A percentile compares a stretch with the other conserved stretches of the same genome.
Conservation (phyloP, 1,140 invertebrate genomes). For the Venturia canescens region DNA sequence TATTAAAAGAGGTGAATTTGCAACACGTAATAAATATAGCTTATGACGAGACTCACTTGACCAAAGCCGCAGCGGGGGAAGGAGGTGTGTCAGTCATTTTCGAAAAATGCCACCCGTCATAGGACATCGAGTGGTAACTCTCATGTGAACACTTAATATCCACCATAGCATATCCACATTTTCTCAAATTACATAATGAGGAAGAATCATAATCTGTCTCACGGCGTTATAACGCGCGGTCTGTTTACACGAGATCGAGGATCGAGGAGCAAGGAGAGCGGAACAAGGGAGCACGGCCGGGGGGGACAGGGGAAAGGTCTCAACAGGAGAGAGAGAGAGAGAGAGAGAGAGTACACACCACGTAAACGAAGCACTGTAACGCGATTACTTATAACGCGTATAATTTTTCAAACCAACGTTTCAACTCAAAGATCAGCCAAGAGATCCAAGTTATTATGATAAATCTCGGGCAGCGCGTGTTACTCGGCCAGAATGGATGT, state of each 20-base stretch:
- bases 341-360: neutral
- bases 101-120: slow-evolving; percentile 60
- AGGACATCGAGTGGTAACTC: slow-evolving; percentile 52
- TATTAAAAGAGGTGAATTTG: slow-evolving; percentile 5
- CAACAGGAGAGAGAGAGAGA: slow-evolving; percentile 24
- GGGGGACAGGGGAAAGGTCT: neutral
- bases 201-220: slow-evolving; percentile 57
- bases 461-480: neutral
- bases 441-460: neutral
- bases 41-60: slow-evolving; percentile 60
- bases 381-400: slow-evolving; percentile 23
- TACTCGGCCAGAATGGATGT: neutral
- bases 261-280: neutral
- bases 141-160: slow-evolving; percentile 63
- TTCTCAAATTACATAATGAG: slow-evolving; percentile 62
- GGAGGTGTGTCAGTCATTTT: slow-evolving; percentile 69
- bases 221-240: slow-evolving; percentile 46
- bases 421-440: neutral
- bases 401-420: slow-evolving; percentile 23
- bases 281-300: neutral
- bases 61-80: slow-evolving; percentile 59
- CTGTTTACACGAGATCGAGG: slow-evolving; percentile 57
- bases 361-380: slow-evolving; percentile 3
- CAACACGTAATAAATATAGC: slow-evolving; percentile 38
- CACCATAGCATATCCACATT: slow-evolving; percentile 64